Conservation (phyloP, 2,797 vertebrate genomes). For the Sparus aurata region DNA sequence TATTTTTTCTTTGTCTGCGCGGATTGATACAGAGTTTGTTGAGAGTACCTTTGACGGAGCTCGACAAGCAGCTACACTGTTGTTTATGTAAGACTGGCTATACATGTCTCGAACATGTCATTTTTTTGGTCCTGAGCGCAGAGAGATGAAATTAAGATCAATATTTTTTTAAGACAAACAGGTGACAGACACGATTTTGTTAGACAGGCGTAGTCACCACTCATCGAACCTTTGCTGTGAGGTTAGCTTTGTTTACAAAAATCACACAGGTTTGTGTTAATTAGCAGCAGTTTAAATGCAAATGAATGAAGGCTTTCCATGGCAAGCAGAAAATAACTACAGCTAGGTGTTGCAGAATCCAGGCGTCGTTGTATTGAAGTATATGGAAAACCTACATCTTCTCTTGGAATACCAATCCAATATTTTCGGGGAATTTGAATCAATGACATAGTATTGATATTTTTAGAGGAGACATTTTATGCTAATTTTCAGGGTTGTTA, state of each 20-base stretch:
- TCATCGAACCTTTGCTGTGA: background rate
- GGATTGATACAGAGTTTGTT: background rate
- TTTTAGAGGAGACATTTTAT: no score
- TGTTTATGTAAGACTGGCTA: constrained; percentile 10
- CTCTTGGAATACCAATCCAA: background rate
- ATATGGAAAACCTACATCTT: background rate
- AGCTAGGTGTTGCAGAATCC: background rate
- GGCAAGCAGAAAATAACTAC: background rate
- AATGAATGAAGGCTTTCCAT: background rate
- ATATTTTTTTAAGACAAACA: constrained; percentile 2
- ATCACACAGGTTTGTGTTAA: background rate
- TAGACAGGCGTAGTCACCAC: background rate
- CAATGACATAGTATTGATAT: no score
- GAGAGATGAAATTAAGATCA: background rate
- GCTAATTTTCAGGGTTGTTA: no score
- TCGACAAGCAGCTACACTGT: background rate
- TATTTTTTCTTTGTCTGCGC: background rate
- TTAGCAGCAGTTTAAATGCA: background rate
- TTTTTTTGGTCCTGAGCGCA: background rate
- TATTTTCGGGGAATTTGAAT: no score
- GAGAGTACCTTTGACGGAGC: background rate
- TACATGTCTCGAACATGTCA: background rate
- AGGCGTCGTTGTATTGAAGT: background rate
- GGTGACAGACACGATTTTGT: background rate
- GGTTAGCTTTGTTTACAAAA: background rate